Evolutionary conservation across 2,113 vertebrate genomes (phyloP).

Genomic region (Protobothrops flavoviridis): DNA sequence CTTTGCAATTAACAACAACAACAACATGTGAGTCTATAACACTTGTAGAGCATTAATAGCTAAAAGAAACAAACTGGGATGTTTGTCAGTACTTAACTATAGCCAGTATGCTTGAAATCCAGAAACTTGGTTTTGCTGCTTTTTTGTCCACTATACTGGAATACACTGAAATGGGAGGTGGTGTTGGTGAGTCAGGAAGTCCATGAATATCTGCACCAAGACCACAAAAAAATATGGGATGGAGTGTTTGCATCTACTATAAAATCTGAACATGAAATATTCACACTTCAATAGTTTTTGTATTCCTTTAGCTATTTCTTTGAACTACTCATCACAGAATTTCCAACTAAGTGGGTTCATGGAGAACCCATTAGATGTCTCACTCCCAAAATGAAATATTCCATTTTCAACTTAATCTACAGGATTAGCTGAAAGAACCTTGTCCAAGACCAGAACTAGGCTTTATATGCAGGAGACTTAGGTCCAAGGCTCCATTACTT

Average conservation of each 20-base stretch:
- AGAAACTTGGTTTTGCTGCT: too few species aligned
- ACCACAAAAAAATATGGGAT: neutral
- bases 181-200: neutral
- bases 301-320: neutral
- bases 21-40: too few species aligned
- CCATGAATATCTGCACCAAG: neutral
- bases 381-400: neutral
- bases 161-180: neutral
- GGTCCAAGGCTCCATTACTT: neutral
- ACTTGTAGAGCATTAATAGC: too few species aligned
- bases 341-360: neutral
- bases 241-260: neutral
- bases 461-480: neutral
- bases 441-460: neutral
- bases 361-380: neutral
- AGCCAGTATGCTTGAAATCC: too few species aligned
- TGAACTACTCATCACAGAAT: neutral
- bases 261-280: neutral
- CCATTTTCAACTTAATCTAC: neutral
- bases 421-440: neutral
- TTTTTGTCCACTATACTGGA: too few species aligned
- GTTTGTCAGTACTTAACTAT: too few species aligned
- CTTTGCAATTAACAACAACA: too few species aligned
- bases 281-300: neutral
- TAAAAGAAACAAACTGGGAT: too few species aligned